Percentiles rank a stretch among this genome's conserved stretches.
These are phyloP conservation scores for Syrrhaptes paradoxus DNA, from an alignment of 2,113 vertebrate genomes.

Conservation along the genomic window DNA sequence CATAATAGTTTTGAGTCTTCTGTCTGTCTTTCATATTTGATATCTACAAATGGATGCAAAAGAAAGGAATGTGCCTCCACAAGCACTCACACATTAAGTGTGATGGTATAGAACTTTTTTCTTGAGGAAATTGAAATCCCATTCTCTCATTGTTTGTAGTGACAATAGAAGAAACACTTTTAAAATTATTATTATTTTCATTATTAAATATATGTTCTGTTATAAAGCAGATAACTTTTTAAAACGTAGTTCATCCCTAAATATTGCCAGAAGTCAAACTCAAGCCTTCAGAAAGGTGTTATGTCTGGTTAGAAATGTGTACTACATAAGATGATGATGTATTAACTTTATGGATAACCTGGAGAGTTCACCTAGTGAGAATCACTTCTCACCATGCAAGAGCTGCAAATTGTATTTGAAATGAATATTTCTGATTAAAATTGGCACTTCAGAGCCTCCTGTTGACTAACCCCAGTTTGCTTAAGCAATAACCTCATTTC, in stretches of 20 bases:
- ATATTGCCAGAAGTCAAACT: neutral
- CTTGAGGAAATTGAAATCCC: neutral
- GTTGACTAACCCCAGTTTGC: neutral
- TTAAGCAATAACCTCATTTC: neutral
- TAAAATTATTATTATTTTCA: neutral
- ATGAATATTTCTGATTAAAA: conserved; percentile 12
- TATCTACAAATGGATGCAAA: neutral
- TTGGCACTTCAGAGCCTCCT: neutral
- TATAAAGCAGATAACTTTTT: neutral
- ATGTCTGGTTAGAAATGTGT: neutral
- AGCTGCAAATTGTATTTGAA: conserved; percentile 43
- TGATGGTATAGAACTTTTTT: neutral
- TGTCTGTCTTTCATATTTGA: neutral
- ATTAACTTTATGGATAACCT: neutral
- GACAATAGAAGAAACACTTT: neutral
- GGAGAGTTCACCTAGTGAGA: conserved; percentile 4
- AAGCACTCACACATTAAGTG: neutral
- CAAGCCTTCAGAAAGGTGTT: neutral
- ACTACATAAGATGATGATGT: neutral
- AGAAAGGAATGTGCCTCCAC: neutral
- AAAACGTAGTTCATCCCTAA: neutral
- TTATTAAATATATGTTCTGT: neutral
- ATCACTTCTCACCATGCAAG: conserved; percentile 19
- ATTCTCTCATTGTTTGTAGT: neutral
- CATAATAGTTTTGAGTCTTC: neutral